Conservation (phyloP, 2,113 vertebrate species). For the Sclerurus mexicanus region DNA sequence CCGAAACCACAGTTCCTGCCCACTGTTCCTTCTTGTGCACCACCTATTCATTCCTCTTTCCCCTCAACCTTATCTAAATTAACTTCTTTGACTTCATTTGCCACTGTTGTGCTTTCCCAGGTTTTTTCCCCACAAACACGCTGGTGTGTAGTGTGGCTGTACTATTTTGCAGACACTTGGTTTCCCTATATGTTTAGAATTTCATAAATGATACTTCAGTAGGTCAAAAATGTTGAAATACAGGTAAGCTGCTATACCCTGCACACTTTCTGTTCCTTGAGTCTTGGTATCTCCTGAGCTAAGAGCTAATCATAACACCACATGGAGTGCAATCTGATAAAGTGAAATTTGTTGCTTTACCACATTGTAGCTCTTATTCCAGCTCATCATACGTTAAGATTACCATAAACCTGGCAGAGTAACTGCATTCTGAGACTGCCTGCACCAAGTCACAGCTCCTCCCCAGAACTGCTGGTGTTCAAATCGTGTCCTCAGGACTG, state of each 20-base stretch:
- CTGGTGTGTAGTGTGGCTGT: neutral
- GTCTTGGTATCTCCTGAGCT: neutral
- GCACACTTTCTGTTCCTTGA: neutral
- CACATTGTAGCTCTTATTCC: constrained; percentile 31
- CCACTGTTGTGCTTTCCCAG: neutral
- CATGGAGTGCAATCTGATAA: constrained; percentile 34
- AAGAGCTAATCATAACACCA: constrained; percentile 37
- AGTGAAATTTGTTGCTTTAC: constrained; percentile 35
- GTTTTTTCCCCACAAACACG: neutral
- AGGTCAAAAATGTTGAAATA: neutral
- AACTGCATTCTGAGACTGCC: constrained; percentile 25
- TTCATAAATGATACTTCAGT: neutral
- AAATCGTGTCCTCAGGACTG: neutral
- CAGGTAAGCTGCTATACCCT: neutral
- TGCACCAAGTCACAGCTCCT: constrained; percentile 16
- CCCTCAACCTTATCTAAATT: neutral
- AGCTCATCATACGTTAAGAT: constrained; percentile 53
- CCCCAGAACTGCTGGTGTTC: neutral
- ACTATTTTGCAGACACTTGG: neutral
- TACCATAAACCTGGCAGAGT: constrained; percentile 52
- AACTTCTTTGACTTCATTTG: neutral
- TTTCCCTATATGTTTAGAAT: neutral
- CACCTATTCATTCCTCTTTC: neutral
- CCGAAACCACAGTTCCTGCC: neutral
- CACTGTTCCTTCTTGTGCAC: neutral